Conservation (phyloP, 2,888 invertebrate genomes). For the Brenthis ino region DNA sequence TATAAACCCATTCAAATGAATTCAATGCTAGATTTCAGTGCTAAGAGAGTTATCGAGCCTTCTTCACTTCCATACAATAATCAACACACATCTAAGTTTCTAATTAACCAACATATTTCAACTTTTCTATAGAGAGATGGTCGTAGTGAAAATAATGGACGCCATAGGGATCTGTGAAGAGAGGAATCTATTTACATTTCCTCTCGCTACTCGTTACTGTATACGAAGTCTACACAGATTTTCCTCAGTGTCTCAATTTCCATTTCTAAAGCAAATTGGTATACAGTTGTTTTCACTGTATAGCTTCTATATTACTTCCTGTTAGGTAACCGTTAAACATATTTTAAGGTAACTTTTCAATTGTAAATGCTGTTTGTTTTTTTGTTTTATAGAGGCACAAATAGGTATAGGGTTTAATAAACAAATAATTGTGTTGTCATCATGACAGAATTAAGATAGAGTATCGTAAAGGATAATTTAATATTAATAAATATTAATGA, state of each 20-base stretch:
- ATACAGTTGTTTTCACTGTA: constrained; percentile 6
- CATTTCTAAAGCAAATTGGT: constrained; percentile 24
- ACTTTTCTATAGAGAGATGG: background rate
- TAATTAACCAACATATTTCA: background rate
- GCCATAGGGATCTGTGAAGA: background rate
- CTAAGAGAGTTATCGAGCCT: no score
- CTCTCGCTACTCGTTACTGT: constrained; percentile 34
- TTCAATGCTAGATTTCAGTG: no score
- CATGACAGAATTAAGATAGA: no score
- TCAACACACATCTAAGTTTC: background rate
- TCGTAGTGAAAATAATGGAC: constrained; percentile 4
- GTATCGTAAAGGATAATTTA: no score
- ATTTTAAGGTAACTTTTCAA: background rate
- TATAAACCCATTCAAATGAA: no score
- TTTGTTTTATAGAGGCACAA: no score
- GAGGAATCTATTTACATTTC: constrained; percentile 17
- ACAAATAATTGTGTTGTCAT: no score
- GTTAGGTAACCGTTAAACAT: background rate
- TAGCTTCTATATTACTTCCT: constrained; percentile 5
- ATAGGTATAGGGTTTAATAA: no score
- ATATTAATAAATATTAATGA: no score
- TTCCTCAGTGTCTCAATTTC: constrained; percentile 26
- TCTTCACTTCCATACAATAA: background rate
- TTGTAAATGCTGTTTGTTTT: no score
- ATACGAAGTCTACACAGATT: constrained; percentile 28